Evolutionary conservation across 2,888 invertebrate species (phyloP), one percentile per base, ranked within the genome.

Genomic region (Hypomecis punctinalis): DNA sequence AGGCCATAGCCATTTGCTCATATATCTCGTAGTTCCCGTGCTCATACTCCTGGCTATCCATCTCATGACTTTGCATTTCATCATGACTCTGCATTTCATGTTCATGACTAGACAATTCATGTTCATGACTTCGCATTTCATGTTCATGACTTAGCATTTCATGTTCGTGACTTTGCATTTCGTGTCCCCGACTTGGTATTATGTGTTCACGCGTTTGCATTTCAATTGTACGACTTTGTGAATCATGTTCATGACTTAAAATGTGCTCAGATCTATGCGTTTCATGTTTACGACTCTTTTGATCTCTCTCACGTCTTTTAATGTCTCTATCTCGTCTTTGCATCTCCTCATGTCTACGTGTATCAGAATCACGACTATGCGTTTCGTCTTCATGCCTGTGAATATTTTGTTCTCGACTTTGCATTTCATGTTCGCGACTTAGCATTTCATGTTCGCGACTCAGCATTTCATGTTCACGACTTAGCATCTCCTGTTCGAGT

Each of bases 1-100:
- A 91, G n/a, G 88, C 91, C 91, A 92, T 90, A 0, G 91, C 92
- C 73, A 91, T 69, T 8, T 90, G 91, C 39, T 92, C 92, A 45
- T 89, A 90, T 82, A 92, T 86, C 68, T 91, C 92, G 52, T 92
- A 92, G 60, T 84, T 85, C 10, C 81, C 86, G 0, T 83, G 81
- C 10, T 83, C 85, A 51, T 89, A 89, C 10, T 81, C 84, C 0
- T 70, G 80, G 40, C 82, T 82, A 56, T 85, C 84, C 5, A 59
- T 37, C 0, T 49, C 61, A 54, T 57, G 56, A 6, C 43, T 48
- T 9, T 55, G 49, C 23, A 61, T 43, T 0, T 39, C 45, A 10
- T 51, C 37, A 7, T 43, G 48, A 6, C 46, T 58, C 13, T 51
- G 53, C 11, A 53, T 40, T 0, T 42, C 39, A 45, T 60, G 37